Conservation (phyloP, 1,140 invertebrate genomes). For the Neotoxoptera formosana region DNA sequence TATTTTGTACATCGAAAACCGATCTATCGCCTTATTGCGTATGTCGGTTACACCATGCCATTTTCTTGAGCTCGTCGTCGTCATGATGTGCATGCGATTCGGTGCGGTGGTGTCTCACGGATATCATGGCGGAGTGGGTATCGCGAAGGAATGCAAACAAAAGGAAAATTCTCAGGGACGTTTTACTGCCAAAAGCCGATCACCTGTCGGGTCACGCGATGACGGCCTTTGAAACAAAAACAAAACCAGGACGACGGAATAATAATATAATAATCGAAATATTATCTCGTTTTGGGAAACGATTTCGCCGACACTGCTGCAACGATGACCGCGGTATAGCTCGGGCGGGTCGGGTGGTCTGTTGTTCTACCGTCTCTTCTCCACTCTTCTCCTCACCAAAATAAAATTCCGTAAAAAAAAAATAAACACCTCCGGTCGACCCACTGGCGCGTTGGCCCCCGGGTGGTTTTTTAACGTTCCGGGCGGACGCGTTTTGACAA, state of each 20-base stretch:
- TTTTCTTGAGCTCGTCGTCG: not conserved
- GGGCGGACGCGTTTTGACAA: conserved; percentile 10
- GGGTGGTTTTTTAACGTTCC: not conserved
- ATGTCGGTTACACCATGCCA: not conserved
- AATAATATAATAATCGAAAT: conserved; percentile 23
- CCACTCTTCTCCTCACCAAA: not conserved
- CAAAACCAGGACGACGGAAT: not conserved
- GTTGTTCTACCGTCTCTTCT: not conserved
- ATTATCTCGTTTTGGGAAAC: conserved; percentile 17
- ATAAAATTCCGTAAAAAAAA: conserved; percentile 23
- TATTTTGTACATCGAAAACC: not conserved
- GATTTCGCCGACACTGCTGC: not conserved
- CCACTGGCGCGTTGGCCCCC: not conserved
- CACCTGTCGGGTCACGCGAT: not conserved
- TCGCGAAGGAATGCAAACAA: not conserved
- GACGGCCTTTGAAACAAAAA: conserved; percentile 14
- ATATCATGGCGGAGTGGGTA: not conserved
- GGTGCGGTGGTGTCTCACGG: no score
- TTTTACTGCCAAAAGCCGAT: not conserved
- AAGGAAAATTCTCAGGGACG: not conserved
- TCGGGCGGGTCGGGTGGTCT: not conserved
- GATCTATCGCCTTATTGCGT: not conserved
- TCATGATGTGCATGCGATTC: not conserved
- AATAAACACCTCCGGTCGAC: conserved; percentile 37
- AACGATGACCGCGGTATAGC: not conserved